phyloP scores from a whole-genome alignment of 2,113 vertebrate genomes.

The Dromiciops gliroides region DNA sequence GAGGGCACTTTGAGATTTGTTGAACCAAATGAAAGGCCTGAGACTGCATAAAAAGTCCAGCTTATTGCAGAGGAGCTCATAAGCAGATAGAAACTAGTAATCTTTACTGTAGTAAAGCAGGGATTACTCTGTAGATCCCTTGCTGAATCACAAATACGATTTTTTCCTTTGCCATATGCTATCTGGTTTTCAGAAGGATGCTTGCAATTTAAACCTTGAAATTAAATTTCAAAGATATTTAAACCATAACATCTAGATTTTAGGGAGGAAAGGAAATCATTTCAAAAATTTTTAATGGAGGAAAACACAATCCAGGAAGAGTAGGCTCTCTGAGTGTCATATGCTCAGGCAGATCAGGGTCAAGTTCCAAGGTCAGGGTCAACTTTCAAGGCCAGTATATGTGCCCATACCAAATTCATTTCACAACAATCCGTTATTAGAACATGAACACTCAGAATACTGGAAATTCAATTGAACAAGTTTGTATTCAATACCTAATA shows the following conservation, averaged over 20 bases:
- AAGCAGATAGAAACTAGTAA: not conserved
- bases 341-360: not conserved
- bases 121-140: conserved; percentile 12
- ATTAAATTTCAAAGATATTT: conserved; percentile 34
- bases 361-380: not conserved
- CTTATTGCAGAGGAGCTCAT: not conserved
- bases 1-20: not conserved
- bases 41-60: not conserved
- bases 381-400: not conserved
- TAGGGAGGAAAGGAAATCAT: not conserved
- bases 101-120: conserved; percentile 4
- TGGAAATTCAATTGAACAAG: not conserved
- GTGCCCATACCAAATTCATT: not conserved
- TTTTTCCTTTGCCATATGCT: not conserved
- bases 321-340: not conserved
- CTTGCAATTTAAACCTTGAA: conserved; percentile 35
- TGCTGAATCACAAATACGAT: conserved; percentile 25
- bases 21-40: not conserved
- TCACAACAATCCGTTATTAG: not conserved
- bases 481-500: not conserved
- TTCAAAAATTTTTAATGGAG: not conserved
- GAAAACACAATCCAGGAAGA: not conserved
- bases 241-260: conserved; percentile 33
- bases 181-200: not conserved
- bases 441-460: not conserved